These are phyloP conservation scores for Clamator glandarius DNA, from an alignment of 2,797 vertebrate species.

Conservation along the genomic window DNA sequence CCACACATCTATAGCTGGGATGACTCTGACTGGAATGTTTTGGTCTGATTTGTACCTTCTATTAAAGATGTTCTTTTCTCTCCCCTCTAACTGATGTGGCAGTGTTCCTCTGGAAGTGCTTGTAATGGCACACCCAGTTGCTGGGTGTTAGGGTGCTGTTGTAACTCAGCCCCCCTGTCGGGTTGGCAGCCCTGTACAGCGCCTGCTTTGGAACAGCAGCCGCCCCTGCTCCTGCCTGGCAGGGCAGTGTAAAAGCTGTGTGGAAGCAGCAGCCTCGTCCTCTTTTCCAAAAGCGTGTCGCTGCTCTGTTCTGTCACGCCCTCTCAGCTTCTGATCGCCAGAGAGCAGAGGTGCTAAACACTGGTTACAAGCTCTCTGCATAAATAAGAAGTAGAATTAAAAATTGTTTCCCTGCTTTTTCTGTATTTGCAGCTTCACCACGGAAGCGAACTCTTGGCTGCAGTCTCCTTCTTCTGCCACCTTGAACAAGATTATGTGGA, in stretches of 20 bases:
- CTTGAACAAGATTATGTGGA: not conserved
- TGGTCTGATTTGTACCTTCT: not conserved
- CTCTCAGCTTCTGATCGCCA: not conserved
- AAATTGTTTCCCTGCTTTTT: not conserved
- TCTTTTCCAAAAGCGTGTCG: not conserved
- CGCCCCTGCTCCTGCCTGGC: not conserved
- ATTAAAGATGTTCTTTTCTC: not conserved
- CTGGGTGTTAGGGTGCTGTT: not conserved
- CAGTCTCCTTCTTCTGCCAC: not conserved
- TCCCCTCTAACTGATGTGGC: not conserved
- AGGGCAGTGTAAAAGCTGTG: not conserved
- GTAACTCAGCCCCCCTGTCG: not conserved
- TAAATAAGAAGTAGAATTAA: not conserved
- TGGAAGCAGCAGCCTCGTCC: not conserved
- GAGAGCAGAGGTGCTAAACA: not conserved
- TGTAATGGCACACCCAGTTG: not conserved
- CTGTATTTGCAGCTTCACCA: not conserved
- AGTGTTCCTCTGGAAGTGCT: not conserved
- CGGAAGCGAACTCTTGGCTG: fast-evolving
- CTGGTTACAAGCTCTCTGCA: not conserved
- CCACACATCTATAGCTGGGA: not conserved
- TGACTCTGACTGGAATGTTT: not conserved
- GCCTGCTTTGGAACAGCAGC: not conserved
- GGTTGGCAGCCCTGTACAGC: not conserved
- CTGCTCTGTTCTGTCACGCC: fast-evolving